phyloP scores from a whole-genome alignment of 2,888 invertebrate genomes.

The Dynastes grantii region DNA sequence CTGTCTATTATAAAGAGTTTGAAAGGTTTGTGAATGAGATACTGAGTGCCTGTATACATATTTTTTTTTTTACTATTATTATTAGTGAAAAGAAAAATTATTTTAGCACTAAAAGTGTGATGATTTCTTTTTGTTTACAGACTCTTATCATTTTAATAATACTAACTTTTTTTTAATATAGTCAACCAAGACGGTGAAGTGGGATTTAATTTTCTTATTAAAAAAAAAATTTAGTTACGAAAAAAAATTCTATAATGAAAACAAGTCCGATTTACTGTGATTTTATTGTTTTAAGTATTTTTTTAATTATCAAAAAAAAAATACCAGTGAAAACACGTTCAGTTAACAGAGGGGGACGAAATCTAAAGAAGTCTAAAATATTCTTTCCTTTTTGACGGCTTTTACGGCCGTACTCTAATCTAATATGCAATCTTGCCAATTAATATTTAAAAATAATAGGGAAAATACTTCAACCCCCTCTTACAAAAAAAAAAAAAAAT shows the following conservation, averaged over 20 bases:
- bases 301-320: not conserved
- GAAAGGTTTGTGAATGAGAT: not conserved
- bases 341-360: not conserved
- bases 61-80: slow-evolving; percentile 9
- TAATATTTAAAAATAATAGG: not conserved
- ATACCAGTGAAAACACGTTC: not conserved
- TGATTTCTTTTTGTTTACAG: not conserved
- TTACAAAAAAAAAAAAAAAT: no score
- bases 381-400: no score
- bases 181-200: not conserved
- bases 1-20: slow-evolving; percentile 42
- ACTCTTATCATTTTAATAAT: not conserved
- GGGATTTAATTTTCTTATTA: not conserved
- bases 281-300: slow-evolving; percentile 11
- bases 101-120: not conserved
- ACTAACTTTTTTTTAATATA: no score
- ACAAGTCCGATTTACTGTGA: slow-evolving; percentile 7
- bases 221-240: no score
- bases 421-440: not conserved
- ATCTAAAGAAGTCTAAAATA: not conserved
- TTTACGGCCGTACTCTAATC: no score
- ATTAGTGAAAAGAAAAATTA: slow-evolving; percentile 6
- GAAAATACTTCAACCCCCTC: no score
- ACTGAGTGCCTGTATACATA: not conserved
- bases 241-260: not conserved